A percentile compares a stretch with the other conserved stretches of the same genome.
Evolutionary conservation across 2,888 invertebrate genomes (phyloP).

Genomic region (Linnaemya vulpina): DNA sequence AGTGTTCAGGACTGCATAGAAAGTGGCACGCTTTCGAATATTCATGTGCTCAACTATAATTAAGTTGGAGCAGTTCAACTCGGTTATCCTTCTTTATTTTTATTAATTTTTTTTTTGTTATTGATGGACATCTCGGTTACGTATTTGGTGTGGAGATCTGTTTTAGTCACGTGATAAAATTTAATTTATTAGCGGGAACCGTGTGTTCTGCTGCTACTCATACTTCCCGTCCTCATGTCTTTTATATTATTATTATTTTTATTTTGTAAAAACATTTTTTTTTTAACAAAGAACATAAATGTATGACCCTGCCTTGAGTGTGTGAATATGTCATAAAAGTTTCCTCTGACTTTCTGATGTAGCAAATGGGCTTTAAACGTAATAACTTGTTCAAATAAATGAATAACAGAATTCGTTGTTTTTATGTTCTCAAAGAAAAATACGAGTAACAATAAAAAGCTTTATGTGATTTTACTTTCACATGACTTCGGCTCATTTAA

Average conservation of each 20-base stretch:
- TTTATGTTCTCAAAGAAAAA: background rate
- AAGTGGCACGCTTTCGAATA: background rate
- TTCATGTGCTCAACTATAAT: background rate
- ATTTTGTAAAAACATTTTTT: background rate
- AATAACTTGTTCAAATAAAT: background rate
- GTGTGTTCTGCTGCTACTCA: slow-evolving; percentile 1
- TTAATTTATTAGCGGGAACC: slow-evolving; percentile 21
- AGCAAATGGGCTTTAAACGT: background rate
- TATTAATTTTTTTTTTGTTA: background rate
- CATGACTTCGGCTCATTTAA: slow-evolving; percentile 4
- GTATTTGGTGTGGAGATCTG: too few relatives aligned
- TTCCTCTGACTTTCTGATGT: background rate
- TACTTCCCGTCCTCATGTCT: background rate
- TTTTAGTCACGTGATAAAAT: slow-evolving; percentile 40
- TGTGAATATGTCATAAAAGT: background rate
- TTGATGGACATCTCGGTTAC: background rate
- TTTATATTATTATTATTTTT: background rate
- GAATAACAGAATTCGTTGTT: background rate
- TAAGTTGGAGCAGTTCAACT: background rate
- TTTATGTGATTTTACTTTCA: background rate
- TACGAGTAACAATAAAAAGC: slow-evolving; percentile 4
- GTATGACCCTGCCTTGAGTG: background rate
- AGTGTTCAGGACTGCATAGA: background rate
- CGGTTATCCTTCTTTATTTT: background rate
- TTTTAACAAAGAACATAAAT: background rate